Percentiles rank a stretch among this genome's conserved stretches.
Evolutionary conservation across 2,888 invertebrate species (phyloP).

Genomic region (Ectemnius cavifrons): DNA sequence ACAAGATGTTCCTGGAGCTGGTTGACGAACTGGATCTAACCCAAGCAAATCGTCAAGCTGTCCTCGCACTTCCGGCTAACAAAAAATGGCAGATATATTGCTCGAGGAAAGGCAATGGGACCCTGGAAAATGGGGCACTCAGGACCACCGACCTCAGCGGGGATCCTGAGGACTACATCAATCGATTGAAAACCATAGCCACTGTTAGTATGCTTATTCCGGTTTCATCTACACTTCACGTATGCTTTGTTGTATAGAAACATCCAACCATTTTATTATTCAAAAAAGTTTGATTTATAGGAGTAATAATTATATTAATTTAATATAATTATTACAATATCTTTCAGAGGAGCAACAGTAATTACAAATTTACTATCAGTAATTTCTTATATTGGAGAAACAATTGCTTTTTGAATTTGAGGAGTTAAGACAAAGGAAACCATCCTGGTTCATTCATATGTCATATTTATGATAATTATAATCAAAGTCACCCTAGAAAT

Average conservation of each 20-base stretch:
- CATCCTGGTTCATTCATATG: no score
- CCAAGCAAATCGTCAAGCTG: constrained; percentile 95
- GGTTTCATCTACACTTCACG: neutral
- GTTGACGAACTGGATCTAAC: constrained; percentile 97
- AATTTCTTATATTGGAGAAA: no score
- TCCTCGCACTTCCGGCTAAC: constrained; percentile 94
- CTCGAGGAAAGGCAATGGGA: constrained; percentile 87
- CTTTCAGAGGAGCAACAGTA: no score
- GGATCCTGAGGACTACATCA: constrained; percentile 95
- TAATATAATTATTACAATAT: no score
- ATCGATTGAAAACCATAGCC: constrained; percentile 89
- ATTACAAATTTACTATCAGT: no score
- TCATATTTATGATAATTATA: no score
- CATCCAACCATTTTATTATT: no score
- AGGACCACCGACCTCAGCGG: constrained; percentile 86
- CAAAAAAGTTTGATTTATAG: no score
- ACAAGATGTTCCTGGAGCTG: constrained; percentile 95
- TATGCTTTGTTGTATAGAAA: neutral
- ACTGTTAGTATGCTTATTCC: constrained; percentile 81
- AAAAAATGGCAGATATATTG: constrained; percentile 99
- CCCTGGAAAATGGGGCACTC: constrained; percentile 79
- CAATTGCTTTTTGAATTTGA: no score
- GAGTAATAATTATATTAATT: no score
- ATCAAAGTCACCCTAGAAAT: no score
- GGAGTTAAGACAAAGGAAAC: no score